A percentile compares a stretch with the other conserved stretches of the same genome.
Conservation (phyloP, 2,888 invertebrate genomes). For the Harmothoe impar region DNA sequence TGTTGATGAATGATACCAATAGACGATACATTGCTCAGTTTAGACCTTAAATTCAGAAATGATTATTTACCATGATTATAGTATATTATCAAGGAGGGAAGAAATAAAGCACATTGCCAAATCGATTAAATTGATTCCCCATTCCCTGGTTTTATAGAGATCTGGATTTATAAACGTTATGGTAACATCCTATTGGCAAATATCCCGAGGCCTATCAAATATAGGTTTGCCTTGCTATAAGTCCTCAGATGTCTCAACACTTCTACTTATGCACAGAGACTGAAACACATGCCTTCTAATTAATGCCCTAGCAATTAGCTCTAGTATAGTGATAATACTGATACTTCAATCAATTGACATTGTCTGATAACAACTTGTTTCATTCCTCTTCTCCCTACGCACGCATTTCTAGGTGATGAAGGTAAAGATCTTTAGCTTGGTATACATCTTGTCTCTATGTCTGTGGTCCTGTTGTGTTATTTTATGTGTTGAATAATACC, state of each 20-base stretch:
- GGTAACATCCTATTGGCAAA: not conserved
- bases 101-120: too few species aligned
- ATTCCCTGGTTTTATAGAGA: not conserved
- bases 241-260: not conserved
- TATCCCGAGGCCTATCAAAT: not conserved
- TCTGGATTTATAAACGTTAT: constrained; percentile 29
- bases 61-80: too few species aligned
- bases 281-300: too few species aligned
- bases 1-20: too few species aligned
- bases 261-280: not conserved
- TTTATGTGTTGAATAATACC: not conserved
- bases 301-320: too few species aligned
- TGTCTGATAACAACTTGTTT: not conserved
- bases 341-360: not conserved
- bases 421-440: constrained; percentile 64
- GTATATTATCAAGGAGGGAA: too few species aligned
- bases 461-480: constrained; percentile 7
- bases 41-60: too few species aligned
- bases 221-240: not conserved
- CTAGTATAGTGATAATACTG: too few species aligned
- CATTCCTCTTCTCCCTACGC: not conserved
- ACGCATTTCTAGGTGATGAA: constrained; percentile 68
- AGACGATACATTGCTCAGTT: too few species aligned
- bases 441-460: not conserved
- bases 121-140: too few species aligned